These are phyloP conservation scores for Xenopus borealis DNA, from an alignment of 2,113 vertebrate genomes.

Conservation along the genomic window DNA sequence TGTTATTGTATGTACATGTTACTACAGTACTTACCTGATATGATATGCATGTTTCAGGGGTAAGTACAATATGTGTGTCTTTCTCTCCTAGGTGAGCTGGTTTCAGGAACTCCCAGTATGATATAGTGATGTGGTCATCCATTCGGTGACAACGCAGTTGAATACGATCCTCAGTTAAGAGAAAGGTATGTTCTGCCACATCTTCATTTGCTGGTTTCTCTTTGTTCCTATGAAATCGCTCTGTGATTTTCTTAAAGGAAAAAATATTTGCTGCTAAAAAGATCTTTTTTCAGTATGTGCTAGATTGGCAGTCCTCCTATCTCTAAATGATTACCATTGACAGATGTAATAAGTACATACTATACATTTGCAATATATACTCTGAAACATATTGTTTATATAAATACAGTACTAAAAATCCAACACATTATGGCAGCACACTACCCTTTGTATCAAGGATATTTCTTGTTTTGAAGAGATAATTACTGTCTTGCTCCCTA, in stretches of 20 bases:
- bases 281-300: fast-evolving
- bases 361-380: too few species aligned
- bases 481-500: too few species aligned
- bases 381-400: too few species aligned
- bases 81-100: slow-evolving; percentile 52
- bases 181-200: slow-evolving; percentile 73
- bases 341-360: too few species aligned
- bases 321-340: not conserved
- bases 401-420: too few species aligned
- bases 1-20: too few species aligned
- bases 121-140: slow-evolving; percentile 64
- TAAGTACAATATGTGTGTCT: slow-evolving; percentile 59
- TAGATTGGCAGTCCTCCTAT: not conserved
- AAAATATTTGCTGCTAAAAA: not conserved
- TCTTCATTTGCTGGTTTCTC: slow-evolving; percentile 73
- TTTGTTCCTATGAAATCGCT: slow-evolving; percentile 75
- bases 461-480: too few species aligned
- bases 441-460: too few species aligned
- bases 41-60: slow-evolving; percentile 62
- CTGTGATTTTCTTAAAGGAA: slow-evolving; percentile 72
- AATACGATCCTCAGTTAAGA: slow-evolving; percentile 62
- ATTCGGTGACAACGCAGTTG: slow-evolving; percentile 76
- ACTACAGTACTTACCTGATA: slow-evolving; percentile 66
- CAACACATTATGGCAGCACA: too few species aligned
- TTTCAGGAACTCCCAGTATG: slow-evolving; percentile 71